These are phyloP conservation scores for Cricetomys ansorgei DNA, from an alignment of 2,113 vertebrate species.

Conservation along the genomic window DNA sequence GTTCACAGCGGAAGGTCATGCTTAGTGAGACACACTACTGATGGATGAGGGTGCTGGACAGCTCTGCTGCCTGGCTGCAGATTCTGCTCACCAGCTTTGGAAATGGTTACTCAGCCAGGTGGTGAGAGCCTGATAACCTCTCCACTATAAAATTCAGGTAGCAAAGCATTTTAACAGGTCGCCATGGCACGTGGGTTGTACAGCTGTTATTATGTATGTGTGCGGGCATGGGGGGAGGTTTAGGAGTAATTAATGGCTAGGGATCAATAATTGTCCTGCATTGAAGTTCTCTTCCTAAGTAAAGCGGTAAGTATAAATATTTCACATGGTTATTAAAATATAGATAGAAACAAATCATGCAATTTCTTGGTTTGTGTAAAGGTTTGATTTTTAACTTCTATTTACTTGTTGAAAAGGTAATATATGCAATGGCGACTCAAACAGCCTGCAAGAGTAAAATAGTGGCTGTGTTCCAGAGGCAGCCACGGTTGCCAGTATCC, in stretches of 20 bases:
- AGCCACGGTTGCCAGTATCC: not conserved
- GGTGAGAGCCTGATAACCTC: slow-evolving; percentile 11
- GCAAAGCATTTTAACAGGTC: slow-evolving; percentile 44
- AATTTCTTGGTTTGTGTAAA: not conserved
- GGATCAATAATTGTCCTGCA: slow-evolving; percentile 41
- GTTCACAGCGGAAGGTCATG: not conserved
- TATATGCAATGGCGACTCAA: not conserved
- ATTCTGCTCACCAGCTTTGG: not conserved
- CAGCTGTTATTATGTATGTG: slow-evolving; percentile 56
- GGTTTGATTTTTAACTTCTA: slow-evolving; percentile 36
- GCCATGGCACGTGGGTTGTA: not conserved
- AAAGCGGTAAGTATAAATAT: slow-evolving; percentile 18
- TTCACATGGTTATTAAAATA: slow-evolving; percentile 12
- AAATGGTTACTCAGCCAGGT: not conserved
- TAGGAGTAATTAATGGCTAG: slow-evolving; percentile 64
- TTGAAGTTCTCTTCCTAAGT: slow-evolving; percentile 59
- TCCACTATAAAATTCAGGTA: slow-evolving; percentile 9
- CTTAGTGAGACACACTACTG: not conserved
- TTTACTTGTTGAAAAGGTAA: slow-evolving; percentile 41
- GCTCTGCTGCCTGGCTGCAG: not conserved
- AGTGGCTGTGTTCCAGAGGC: not conserved
- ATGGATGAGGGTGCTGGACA: not conserved
- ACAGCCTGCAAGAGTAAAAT: not conserved
- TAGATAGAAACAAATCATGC: not conserved
- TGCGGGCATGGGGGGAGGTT: slow-evolving; percentile 54